Evolutionary conservation across 2,797 vertebrate genomes (phyloP).

Genomic region (Triplophysa bombifrons): DNA sequence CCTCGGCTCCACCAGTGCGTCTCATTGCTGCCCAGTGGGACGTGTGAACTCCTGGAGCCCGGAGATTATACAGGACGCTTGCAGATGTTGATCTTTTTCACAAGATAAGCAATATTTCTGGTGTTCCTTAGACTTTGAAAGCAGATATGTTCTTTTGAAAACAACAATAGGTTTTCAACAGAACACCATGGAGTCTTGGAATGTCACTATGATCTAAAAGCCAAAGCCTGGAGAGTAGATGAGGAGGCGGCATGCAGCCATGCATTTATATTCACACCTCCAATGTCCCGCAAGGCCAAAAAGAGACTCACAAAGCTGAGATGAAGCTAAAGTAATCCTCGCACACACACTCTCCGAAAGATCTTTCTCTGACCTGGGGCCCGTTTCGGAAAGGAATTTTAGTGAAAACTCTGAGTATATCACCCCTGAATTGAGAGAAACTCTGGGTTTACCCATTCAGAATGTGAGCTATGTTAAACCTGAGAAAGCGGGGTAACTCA

Average conservation of each 20-base stretch:
- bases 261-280: constrained; percentile 15
- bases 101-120: background rate
- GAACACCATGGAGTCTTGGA: constrained; percentile 16
- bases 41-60: background rate
- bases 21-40: background rate
- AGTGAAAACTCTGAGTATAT: too few species aligned
- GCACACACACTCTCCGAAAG: background rate
- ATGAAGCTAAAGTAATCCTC: background rate
- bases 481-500: too few species aligned
- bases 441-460: too few species aligned
- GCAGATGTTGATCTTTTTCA: background rate
- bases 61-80: background rate
- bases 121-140: background rate
- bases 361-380: background rate
- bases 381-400: too few species aligned
- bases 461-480: too few species aligned
- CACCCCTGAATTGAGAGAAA: too few species aligned
- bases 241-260: background rate
- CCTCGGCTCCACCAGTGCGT: background rate
- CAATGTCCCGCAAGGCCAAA: constrained; percentile 3
- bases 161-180: background rate
- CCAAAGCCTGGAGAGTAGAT: background rate
- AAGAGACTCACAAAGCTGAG: background rate
- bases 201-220: constrained; percentile 19
- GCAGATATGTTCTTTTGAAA: background rate